Percentiles rank a stretch among this genome's conserved stretches.
These are phyloP conservation scores for Halictus rubicundus DNA, from an alignment of 1,140 invertebrate species.

Conservation along the genomic window DNA sequence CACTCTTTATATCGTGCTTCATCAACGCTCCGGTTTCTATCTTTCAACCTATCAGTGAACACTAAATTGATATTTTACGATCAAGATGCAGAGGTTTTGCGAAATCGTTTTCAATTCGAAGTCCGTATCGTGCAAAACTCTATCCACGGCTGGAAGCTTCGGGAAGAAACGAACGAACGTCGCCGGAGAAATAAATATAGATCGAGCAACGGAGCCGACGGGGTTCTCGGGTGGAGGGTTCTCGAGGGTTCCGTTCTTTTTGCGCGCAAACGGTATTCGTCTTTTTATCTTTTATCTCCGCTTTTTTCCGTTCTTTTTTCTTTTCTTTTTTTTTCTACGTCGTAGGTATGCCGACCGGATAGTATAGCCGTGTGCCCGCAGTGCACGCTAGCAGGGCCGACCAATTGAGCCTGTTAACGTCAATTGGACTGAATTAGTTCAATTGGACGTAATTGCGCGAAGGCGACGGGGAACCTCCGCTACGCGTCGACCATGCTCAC, in stretches of 20 bases:
- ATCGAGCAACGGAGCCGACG: not conserved
- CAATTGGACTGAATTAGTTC: conserved; percentile 78
- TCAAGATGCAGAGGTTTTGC: no score
- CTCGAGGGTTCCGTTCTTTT: conserved; percentile 22
- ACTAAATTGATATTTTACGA: no score
- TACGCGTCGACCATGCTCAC: conserved; percentile 43
- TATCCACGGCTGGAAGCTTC: not conserved
- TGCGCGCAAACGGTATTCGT: conserved; percentile 22
- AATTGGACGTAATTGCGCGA: conserved; percentile 78
- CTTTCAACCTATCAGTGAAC: no score
- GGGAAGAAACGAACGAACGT: not conserved
- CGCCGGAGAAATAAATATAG: conserved; percentile 11
- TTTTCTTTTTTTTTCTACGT: conserved; percentile 48
- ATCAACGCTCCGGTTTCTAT: no score
- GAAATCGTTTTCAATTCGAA: no score
- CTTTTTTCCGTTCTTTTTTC: not conserved
- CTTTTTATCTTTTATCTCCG: not conserved
- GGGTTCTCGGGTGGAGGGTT: not conserved
- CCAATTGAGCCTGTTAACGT: conserved; percentile 78
- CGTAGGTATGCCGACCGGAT: conserved; percentile 59
- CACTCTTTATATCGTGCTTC: no score
- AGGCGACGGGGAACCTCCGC: conserved; percentile 77
- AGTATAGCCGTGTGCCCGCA: conserved; percentile 54
- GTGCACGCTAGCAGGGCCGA: conserved; percentile 41
- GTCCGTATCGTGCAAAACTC: no score